phyloP scores from a whole-genome alignment of 2,888 invertebrate genomes.

The Chamaedrilus cognettii region DNA sequence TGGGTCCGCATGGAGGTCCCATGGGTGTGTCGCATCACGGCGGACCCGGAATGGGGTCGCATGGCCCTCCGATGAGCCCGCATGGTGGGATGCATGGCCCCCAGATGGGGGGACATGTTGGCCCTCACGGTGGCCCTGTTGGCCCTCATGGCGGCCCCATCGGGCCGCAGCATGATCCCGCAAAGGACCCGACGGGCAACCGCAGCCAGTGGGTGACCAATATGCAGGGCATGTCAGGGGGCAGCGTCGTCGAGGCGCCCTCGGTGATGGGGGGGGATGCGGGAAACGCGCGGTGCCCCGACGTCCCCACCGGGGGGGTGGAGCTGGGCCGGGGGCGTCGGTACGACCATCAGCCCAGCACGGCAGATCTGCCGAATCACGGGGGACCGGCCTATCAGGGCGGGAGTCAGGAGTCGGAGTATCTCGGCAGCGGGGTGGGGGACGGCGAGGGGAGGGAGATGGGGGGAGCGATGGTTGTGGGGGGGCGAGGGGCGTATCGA shows the following conservation, averaged over 20 bases:
- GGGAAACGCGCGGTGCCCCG: background rate
- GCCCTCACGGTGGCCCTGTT: background rate
- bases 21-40: background rate
- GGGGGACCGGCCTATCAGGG: background rate
- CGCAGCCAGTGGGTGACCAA: constrained; percentile 25
- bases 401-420: too few relatives aligned
- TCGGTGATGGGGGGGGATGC: background rate
- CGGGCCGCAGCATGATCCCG: background rate
- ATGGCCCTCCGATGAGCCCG: background rate
- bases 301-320: too few relatives aligned
- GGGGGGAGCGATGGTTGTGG: constrained; percentile 1
- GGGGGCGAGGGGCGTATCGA: background rate
- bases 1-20: background rate
- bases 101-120: background rate
- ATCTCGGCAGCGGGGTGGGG: background rate
- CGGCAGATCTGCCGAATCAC: background rate
- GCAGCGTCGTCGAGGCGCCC: constrained; percentile 23
- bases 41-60: background rate
- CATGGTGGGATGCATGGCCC: too few relatives aligned
- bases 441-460: constrained; percentile 22
- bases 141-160: background rate
- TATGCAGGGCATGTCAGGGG: constrained; percentile 31
- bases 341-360: too few relatives aligned
- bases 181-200: background rate
- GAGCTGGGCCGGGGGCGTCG: too few relatives aligned